A percentile compares a stretch with the other conserved stretches of the same genome.
Evolutionary conservation across 2,888 invertebrate genomes (phyloP).

Genomic region (Andricus curvator): DNA sequence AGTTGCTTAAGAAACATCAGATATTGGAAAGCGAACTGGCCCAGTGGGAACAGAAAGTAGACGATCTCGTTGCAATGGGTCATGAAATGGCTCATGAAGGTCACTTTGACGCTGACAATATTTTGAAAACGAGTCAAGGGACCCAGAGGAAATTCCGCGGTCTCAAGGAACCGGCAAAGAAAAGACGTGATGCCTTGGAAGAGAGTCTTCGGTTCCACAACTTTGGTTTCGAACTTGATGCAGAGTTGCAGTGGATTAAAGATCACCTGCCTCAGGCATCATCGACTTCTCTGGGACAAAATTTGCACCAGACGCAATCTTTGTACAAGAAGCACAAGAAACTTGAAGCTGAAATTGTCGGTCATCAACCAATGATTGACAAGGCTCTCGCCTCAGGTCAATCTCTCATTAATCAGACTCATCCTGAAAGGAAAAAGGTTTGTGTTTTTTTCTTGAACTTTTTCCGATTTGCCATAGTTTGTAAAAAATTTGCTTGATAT

Average conservation of each 20-base stretch:
- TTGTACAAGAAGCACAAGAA: constrained; percentile 96
- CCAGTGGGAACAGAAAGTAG: constrained; percentile 90
- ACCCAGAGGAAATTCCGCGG: constrained; percentile 86
- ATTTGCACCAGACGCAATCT: constrained; percentile 94
- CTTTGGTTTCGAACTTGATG: constrained; percentile 94
- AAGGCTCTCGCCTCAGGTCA: constrained; percentile 90
- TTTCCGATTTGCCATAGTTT: not conserved
- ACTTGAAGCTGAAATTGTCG: constrained; percentile 92
- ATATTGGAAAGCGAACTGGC: constrained; percentile 91
- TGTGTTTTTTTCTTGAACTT: constrained; percentile 39
- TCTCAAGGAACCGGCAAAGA: constrained; percentile 86
- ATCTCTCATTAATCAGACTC: constrained; percentile 85
- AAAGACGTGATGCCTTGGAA: constrained; percentile 88
- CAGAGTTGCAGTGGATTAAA: constrained; percentile 96
- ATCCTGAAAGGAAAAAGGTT: constrained; percentile 90
- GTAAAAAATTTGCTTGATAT: not conserved
- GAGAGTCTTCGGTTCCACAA: constrained; percentile 93
- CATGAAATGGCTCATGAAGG: constrained; percentile 95
- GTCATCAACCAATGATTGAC: constrained; percentile 91
- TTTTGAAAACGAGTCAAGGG: constrained; percentile 87
- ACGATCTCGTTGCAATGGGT: constrained; percentile 88
- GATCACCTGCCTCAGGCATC: constrained; percentile 92
- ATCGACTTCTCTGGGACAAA: constrained; percentile 88
- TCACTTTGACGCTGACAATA: constrained; percentile 95
- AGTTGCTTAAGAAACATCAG: constrained; percentile 94